Conservation (phyloP, 2,113 vertebrate species). For the Semnopithecus entellus region DNA sequence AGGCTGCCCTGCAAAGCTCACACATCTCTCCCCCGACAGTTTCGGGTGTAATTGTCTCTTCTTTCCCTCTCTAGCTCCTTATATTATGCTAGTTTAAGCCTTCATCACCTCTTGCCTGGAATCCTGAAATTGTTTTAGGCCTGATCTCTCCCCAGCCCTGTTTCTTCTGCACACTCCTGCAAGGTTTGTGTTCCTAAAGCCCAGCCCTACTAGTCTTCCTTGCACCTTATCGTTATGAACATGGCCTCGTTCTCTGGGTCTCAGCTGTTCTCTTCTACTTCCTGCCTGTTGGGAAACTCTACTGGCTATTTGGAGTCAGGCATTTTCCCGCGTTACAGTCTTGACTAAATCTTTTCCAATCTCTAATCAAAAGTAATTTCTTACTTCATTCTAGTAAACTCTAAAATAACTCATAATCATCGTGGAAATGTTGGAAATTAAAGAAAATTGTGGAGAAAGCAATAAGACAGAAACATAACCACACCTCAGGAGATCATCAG, state of each 20-base stretch:
- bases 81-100: rapidly evolving
- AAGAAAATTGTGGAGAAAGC: not conserved
- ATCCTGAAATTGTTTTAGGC: not conserved
- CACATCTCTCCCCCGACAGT: rapidly evolving
- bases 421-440: not conserved
- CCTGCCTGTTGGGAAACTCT: not conserved
- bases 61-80: not conserved
- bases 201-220: not conserved
- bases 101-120: not conserved
- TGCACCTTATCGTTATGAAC: rapidly evolving
- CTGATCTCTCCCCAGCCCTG: not conserved
- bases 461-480: not conserved
- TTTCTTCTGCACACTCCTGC: rapidly evolving
- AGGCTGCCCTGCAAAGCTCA: rapidly evolving
- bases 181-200: not conserved
- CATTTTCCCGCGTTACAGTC: rapidly evolving
- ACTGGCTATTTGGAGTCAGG: not conserved
- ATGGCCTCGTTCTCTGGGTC: too few species aligned
- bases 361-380: not conserved
- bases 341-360: not conserved
- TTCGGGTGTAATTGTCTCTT: rapidly evolving
- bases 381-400: not conserved
- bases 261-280: too few species aligned
- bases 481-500: rapidly evolving
- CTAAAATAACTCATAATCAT: not conserved